These are phyloP conservation scores for Corynorhinus townsendii DNA, from an alignment of 2,113 vertebrate species.

Conservation along the genomic window DNA sequence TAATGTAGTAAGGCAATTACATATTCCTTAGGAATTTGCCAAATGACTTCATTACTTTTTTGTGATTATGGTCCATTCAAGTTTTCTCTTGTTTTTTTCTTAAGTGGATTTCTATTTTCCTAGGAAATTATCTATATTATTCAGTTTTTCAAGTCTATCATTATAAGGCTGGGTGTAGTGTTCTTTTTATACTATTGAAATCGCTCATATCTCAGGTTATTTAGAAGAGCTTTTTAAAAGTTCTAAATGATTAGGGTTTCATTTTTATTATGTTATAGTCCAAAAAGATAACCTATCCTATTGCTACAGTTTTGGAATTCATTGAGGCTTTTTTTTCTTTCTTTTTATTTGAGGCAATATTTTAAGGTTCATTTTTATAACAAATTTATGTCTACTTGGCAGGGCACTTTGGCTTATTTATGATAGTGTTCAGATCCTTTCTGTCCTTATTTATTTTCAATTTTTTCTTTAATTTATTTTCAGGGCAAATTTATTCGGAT, in stretches of 20 bases:
- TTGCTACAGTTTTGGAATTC: neutral
- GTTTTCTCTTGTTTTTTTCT: neutral
- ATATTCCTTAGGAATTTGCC: neutral
- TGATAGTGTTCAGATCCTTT: neutral
- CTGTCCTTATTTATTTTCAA: neutral
- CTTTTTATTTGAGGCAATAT: neutral
- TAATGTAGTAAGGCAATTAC: neutral
- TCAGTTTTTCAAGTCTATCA: neutral
- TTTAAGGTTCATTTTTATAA: neutral
- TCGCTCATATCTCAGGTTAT: neutral
- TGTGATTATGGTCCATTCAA: neutral
- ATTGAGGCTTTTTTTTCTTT: neutral
- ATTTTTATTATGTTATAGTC: neutral
- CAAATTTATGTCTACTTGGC: neutral
- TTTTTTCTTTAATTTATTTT: slow-evolving; percentile 55
- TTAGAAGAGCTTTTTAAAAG: neutral
- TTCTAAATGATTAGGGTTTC: neutral
- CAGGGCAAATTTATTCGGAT: slow-evolving; percentile 99
- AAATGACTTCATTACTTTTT: neutral
- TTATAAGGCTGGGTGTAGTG: neutral
- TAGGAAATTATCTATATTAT: neutral
- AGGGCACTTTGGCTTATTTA: neutral
- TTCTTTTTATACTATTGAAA: neutral
- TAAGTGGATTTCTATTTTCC: neutral
- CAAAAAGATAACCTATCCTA: neutral